These are phyloP conservation scores for Melikaiella ostensackeni DNA, from an alignment of 2,888 invertebrate genomes.

Conservation along the genomic window DNA sequence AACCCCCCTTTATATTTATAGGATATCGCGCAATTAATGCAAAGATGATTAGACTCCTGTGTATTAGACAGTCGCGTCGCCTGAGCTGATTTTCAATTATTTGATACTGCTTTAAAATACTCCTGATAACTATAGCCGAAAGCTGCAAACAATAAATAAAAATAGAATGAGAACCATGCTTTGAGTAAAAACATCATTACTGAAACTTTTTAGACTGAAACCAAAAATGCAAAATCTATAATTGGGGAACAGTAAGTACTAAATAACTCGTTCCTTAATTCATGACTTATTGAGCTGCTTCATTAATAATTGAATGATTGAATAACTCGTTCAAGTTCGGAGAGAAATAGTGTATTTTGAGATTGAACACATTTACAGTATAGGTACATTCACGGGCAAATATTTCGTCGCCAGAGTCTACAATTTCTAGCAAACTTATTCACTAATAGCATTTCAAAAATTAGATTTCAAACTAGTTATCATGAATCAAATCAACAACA, in stretches of 20 bases:
- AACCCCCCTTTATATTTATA: conserved; percentile 82
- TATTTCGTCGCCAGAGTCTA: too few relatives aligned
- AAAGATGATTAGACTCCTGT: conserved; percentile 51
- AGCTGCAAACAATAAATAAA: neutral
- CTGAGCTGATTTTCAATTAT: neutral
- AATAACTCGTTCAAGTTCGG: too few relatives aligned
- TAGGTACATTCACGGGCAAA: too few relatives aligned
- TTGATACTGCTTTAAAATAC: conserved; percentile 17
- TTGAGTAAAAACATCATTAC: neutral
- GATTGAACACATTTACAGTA: too few relatives aligned
- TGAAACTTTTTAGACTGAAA: neutral
- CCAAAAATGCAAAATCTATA: neutral
- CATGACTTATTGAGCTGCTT: too few relatives aligned
- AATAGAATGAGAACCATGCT: neutral
- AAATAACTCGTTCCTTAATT: too few relatives aligned
- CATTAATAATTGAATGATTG: too few relatives aligned
- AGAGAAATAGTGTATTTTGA: too few relatives aligned
- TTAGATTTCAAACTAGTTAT: neutral
- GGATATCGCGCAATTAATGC: conserved; percentile 78
- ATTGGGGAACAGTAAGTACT: too few relatives aligned
- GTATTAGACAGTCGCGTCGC: neutral
- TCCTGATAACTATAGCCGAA: neutral
- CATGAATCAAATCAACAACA: neutral
- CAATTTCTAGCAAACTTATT: too few relatives aligned
- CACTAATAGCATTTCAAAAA: too few relatives aligned